Evolutionary conservation across 2,888 invertebrate species (phyloP).

Genomic region (Drosophila mimetica): DNA sequence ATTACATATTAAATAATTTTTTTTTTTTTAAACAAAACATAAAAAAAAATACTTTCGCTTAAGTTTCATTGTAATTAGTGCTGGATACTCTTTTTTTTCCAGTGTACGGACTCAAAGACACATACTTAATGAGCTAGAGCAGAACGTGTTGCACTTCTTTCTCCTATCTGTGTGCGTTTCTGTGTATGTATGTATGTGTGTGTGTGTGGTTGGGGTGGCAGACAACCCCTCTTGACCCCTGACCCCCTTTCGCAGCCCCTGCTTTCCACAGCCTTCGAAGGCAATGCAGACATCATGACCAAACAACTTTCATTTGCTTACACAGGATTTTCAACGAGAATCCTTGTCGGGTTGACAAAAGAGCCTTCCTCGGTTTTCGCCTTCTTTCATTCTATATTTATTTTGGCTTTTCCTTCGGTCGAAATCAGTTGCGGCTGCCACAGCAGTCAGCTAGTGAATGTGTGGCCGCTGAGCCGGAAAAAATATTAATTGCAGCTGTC

Average conservation of each 20-base stretch:
- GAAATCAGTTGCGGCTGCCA: conserved; percentile 13
- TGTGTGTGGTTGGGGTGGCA: conserved; percentile 7
- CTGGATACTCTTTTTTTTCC: not conserved
- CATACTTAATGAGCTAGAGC: conserved; percentile 46
- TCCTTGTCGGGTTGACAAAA: conserved; percentile 29
- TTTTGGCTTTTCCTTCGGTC: conserved; percentile 8
- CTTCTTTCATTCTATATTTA: conserved; percentile 17
- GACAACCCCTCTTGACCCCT: conserved; percentile 30
- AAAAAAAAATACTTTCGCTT: not conserved
- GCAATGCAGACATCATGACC: conserved; percentile 49
- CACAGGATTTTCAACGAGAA: conserved; percentile 26
- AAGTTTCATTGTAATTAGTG: not conserved
- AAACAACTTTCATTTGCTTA: conserved; percentile 47
- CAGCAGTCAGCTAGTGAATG: conserved; percentile 7
- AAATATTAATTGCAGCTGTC: conserved; percentile 4
- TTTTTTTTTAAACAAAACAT: no score
- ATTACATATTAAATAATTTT: not conserved
- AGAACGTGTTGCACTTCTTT: conserved; percentile 36
- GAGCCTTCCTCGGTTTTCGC: conserved; percentile 14
- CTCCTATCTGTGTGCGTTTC: not conserved
- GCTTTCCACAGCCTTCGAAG: not conserved
- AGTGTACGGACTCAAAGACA: conserved; percentile 15
- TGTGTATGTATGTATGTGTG: conserved; percentile 5
- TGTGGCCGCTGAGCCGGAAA: conserved; percentile 1
- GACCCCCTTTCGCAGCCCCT: not conserved